Evolutionary conservation across 2,888 invertebrate species (phyloP).

Genomic region (Napeogenes sylphis): DNA sequence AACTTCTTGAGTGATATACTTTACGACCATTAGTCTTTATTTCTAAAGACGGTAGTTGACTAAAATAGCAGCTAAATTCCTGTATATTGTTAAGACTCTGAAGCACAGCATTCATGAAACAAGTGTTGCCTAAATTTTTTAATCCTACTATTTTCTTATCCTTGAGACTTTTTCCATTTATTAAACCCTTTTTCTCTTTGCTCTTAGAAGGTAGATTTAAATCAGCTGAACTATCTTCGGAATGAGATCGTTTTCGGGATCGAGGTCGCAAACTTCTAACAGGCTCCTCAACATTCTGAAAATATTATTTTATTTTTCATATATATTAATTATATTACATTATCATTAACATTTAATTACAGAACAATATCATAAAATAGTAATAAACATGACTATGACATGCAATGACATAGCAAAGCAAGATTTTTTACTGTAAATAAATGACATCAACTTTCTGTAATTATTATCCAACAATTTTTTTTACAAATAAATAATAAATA

Average conservation of each 20-base stretch:
- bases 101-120: constrained; percentile 91
- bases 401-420: no score
- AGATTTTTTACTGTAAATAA: no score
- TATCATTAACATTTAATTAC: constrained; percentile 7
- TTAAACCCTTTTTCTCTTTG: constrained; percentile 59
- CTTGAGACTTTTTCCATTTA: constrained; percentile 71
- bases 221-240: constrained; percentile 74
- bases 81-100: constrained; percentile 91
- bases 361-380: no score
- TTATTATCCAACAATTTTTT: no score
- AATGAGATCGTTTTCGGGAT: constrained; percentile 79
- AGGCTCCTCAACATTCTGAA: constrained; percentile 68
- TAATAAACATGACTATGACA: no score
- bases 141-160: constrained; percentile 84
- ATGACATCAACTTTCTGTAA: no score
- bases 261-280: constrained; percentile 78
- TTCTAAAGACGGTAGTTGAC: constrained; percentile 85
- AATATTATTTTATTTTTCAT: constrained; percentile 10
- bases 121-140: constrained; percentile 89
- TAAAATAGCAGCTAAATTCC: constrained; percentile 89
- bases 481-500: no score
- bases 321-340: not conserved
- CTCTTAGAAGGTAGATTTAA: constrained; percentile 45
- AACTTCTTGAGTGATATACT: constrained; percentile 79
- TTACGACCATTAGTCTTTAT: constrained; percentile 77